These are phyloP conservation scores for Pelvicachromis taeniatus DNA, from an alignment of 2,113 vertebrate genomes.

Conservation along the genomic window DNA sequence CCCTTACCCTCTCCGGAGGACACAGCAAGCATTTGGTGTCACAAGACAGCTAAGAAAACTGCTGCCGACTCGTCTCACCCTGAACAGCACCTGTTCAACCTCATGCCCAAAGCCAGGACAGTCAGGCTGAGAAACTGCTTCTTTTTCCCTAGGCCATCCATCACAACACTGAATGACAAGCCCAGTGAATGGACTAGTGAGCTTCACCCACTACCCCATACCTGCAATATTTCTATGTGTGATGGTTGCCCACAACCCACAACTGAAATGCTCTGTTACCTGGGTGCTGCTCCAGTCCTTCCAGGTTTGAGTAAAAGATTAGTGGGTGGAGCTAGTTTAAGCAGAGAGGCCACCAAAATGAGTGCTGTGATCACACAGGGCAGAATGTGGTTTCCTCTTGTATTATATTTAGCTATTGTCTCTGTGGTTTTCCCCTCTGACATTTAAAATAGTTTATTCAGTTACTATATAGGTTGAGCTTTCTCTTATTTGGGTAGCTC, in stretches of 20 bases:
- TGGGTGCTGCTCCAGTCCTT: not conserved
- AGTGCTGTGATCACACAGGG: not conserved
- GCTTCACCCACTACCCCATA: not conserved
- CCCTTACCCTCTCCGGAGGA: not conserved
- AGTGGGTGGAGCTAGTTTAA: not conserved
- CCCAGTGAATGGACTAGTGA: not conserved
- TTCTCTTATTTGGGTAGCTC: not conserved
- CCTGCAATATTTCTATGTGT: not conserved
- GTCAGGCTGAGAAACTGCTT: not conserved
- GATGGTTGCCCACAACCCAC: not conserved
- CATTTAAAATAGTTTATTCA: not conserved
- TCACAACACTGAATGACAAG: not conserved
- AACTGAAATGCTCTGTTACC: not conserved
- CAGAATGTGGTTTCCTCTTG: not conserved
- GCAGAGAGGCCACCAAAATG: not conserved
- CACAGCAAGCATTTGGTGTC: not conserved
- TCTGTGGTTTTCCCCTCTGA: not conserved
- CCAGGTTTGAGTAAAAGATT: not conserved
- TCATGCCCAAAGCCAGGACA: not conserved
- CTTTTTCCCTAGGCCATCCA: rapidly evolving
- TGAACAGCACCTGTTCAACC: not conserved
- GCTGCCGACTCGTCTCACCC: not conserved
- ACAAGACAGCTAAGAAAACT: not conserved
- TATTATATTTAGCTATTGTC: not conserved
- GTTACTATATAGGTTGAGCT: not conserved